These are phyloP conservation scores for Lagria hirta DNA, from an alignment of 2,888 invertebrate species.

Conservation along the genomic window DNA sequence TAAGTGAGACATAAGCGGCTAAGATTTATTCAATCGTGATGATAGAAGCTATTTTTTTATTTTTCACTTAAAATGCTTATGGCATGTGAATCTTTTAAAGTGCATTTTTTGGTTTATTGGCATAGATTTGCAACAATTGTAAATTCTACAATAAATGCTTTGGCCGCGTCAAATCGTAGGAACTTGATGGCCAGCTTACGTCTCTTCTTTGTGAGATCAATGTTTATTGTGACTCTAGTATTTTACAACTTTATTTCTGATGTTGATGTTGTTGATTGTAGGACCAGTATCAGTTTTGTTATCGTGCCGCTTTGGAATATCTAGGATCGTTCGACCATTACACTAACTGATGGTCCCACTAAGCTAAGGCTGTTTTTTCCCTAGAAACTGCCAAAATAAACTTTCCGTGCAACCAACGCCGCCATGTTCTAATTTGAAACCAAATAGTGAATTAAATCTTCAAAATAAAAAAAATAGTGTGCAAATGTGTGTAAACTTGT, in stretches of 20 bases:
- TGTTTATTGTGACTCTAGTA: too few species aligned
- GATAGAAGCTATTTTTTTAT: too few species aligned
- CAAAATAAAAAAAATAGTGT: conserved; percentile 41
- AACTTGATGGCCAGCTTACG: too few species aligned
- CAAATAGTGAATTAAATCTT: conserved; percentile 36
- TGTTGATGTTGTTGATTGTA: conserved; percentile 51
- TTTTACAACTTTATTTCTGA: conserved; percentile 54
- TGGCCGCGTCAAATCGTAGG: too few species aligned
- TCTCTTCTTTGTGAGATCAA: too few species aligned
- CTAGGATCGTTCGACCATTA: conserved; percentile 97
- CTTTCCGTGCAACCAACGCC: conserved; percentile 24
- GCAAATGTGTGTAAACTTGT: conserved; percentile 53
- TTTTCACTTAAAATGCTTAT: too few species aligned
- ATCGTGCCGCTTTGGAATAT: conserved; percentile 97
- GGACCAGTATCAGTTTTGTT: conserved; percentile 99
- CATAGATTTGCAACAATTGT: too few species aligned
- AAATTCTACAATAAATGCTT: too few species aligned
- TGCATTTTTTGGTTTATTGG: too few species aligned
- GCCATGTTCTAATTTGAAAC: conserved; percentile 29
- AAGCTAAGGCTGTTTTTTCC: conserved; percentile 44
- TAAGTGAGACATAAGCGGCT: too few species aligned
- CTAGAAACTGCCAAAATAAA: conserved; percentile 42
- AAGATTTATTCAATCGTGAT: background rate
- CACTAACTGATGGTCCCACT: conserved; percentile 68
- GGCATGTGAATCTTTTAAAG: too few species aligned